Percentiles rank a stretch among this genome's conserved stretches.
Evolutionary conservation across 2,888 invertebrate genomes (phyloP).

Genomic region (Allolobophora icterica): DNA sequence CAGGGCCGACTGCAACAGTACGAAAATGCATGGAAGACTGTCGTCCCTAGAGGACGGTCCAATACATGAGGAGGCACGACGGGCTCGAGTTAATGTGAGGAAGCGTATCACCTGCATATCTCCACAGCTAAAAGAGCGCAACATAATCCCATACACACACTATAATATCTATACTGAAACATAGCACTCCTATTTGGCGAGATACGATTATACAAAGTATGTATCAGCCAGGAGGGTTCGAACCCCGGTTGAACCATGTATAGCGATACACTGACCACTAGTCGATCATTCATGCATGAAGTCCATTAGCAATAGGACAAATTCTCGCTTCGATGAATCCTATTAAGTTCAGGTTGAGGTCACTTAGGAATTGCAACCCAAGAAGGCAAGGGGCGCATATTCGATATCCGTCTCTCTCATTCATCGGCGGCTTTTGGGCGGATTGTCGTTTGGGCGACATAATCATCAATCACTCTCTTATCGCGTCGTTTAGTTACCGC

Average conservation of each 20-base stretch:
- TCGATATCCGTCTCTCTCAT: not conserved
- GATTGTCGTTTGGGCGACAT: not conserved
- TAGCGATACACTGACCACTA: not conserved
- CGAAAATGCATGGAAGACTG: too few relatives aligned
- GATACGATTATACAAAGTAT: too few relatives aligned
- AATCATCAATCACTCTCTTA: not conserved
- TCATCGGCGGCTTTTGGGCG: not conserved
- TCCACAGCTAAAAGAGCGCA: too few relatives aligned
- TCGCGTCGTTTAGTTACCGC: slow-evolving; percentile 5
- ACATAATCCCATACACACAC: too few relatives aligned
- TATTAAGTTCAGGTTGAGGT: not conserved
- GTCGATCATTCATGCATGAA: not conserved
- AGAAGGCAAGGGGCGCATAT: not conserved
- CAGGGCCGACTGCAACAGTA: too few relatives aligned
- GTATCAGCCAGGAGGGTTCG: too few relatives aligned
- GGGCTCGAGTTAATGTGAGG: too few relatives aligned
- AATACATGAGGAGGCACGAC: too few relatives aligned
- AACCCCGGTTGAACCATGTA: not conserved
- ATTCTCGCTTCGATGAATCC: not conserved
- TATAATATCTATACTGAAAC: too few relatives aligned
- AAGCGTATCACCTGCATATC: too few relatives aligned
- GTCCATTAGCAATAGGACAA: not conserved
- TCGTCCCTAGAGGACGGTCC: too few relatives aligned
- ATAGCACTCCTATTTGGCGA: too few relatives aligned
- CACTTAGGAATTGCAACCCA: not conserved